phyloP scores from a whole-genome alignment of 35 echinoderm and acorn worm species.

The Anneissia japonica region DNA sequence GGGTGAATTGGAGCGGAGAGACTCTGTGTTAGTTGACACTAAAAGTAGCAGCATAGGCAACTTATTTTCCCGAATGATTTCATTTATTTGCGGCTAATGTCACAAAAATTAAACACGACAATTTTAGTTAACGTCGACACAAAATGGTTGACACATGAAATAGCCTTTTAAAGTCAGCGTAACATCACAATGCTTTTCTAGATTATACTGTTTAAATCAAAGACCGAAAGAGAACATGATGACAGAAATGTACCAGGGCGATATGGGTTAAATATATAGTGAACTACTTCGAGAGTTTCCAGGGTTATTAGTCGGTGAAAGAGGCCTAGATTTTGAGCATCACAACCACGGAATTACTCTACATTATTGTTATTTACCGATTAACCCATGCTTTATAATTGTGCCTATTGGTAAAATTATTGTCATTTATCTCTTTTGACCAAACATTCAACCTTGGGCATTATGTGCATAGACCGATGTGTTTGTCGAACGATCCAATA shows the following conservation, averaged over 20 bases:
- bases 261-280: not conserved
- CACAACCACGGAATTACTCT: too few relatives aligned
- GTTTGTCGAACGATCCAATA: too few relatives aligned
- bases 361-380: too few relatives aligned
- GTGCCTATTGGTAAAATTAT: too few relatives aligned
- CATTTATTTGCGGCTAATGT: not conserved
- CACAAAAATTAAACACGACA: not conserved
- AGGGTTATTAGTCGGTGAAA: not conserved
- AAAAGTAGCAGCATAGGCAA: not conserved
- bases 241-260: not conserved
- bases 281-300: not conserved
- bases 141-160: not conserved
- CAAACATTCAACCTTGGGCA: too few relatives aligned
- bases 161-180: not conserved
- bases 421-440: too few relatives aligned
- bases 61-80: not conserved
- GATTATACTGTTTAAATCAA: not conserved
- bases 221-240: not conserved
- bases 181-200: not conserved
- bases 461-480: too few relatives aligned
- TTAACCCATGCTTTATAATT: too few relatives aligned
- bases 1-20: not conserved
- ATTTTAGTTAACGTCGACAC: not conserved
- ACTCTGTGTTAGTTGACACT: not conserved
- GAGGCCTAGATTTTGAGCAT: too few relatives aligned